Percentiles rank a stretch among this genome's conserved stretches.
Conservation (phyloP, 2,888 invertebrate genomes). For the Conops quadrifasciatus region DNA sequence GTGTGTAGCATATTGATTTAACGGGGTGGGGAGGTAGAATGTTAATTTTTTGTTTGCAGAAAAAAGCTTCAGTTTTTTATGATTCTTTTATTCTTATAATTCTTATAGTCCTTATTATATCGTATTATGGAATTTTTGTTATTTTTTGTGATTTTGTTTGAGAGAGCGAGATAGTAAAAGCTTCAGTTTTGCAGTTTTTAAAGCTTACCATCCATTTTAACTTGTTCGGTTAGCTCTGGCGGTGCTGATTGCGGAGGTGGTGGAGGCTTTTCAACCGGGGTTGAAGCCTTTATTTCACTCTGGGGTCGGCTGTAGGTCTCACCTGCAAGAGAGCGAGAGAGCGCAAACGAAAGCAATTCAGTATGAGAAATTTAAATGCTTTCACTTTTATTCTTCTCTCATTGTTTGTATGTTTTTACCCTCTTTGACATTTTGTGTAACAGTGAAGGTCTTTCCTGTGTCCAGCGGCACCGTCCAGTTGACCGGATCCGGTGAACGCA, state of each 20-base stretch:
- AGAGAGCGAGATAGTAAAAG: slow-evolving; percentile 35
- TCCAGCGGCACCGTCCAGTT: slow-evolving; percentile 95
- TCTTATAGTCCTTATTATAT: slow-evolving; percentile 44
- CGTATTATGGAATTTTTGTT: slow-evolving; percentile 38
- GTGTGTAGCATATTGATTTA: slow-evolving; percentile 53
- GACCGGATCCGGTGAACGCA: slow-evolving; percentile 92
- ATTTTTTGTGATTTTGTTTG: slow-evolving; percentile 43
- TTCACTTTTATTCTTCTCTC: neutral
- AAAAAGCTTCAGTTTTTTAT: slow-evolving; percentile 45
- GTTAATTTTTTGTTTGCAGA: slow-evolving; percentile 43
- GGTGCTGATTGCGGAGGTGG: slow-evolving; percentile 76
- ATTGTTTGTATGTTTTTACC: slow-evolving; percentile 64
- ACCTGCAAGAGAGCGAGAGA: slow-evolving; percentile 66
- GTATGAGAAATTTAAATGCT: too few relatives aligned
- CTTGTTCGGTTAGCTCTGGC: slow-evolving; percentile 71
- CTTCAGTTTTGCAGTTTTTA: slow-evolving; percentile 55
- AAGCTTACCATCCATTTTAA: slow-evolving; percentile 68
- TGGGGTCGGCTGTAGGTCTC: slow-evolving; percentile 85
- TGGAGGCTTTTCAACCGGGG: slow-evolving; percentile 71
- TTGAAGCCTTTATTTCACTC: slow-evolving; percentile 85
- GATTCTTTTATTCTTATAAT: slow-evolving; percentile 22
- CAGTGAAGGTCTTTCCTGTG: slow-evolving; percentile 92
- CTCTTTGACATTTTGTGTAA: slow-evolving; percentile 89
- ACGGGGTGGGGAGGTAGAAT: slow-evolving; percentile 45
- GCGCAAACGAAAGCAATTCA: too few relatives aligned